These are phyloP conservation scores for Molothrus aeneus DNA, from an alignment of 2,797 vertebrate genomes.

Conservation along the genomic window DNA sequence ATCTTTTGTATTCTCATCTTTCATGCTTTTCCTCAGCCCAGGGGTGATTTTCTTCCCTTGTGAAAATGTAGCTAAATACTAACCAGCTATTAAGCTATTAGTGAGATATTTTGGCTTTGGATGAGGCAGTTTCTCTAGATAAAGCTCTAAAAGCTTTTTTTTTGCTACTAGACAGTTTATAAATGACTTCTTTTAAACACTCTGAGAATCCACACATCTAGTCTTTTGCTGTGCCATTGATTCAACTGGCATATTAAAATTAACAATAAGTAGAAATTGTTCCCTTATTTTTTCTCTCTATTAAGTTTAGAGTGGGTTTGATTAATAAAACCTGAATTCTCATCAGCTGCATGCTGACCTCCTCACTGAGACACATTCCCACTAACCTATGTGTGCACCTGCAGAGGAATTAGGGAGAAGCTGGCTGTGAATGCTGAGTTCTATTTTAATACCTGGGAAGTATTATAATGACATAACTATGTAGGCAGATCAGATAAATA, in stretches of 20 bases:
- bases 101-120: background rate
- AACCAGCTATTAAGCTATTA: background rate
- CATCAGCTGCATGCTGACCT: background rate
- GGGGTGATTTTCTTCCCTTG: background rate
- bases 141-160: background rate
- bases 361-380: background rate
- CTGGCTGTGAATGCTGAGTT: background rate
- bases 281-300: background rate
- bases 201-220: background rate
- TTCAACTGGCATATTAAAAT: background rate
- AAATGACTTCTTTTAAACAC: background rate
- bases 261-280: background rate
- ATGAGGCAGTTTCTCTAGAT: background rate
- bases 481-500: constrained; percentile 12
- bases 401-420: background rate
- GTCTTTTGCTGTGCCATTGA: background rate
- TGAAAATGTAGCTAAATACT: background rate
- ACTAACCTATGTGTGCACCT: background rate
- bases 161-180: background rate
- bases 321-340: background rate
- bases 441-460: background rate
- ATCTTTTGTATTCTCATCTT: background rate
- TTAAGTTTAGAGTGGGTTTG: background rate
- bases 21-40: background rate
- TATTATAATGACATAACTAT: background rate